phyloP scores from a whole-genome alignment of 2,888 invertebrate genomes.

The Bombylius major region DNA sequence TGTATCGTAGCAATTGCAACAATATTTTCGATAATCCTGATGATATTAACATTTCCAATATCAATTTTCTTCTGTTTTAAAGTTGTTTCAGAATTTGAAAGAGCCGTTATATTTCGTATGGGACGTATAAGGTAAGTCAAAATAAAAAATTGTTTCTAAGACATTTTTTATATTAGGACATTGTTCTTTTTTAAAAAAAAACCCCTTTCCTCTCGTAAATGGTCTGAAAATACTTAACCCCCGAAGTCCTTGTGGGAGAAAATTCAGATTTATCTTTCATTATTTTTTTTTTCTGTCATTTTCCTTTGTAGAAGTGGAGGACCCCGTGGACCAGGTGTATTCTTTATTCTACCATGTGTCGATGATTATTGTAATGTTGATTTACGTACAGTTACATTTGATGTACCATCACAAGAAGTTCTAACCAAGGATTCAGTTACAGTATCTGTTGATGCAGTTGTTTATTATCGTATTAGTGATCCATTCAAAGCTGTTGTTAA shows the following conservation, averaged over 20 bases:
- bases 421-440: constrained; percentile 91
- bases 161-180: no score
- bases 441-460: constrained; percentile 84
- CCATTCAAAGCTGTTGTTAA: constrained; percentile 61
- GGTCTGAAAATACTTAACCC: no score
- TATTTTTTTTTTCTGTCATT: no score
- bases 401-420: constrained; percentile 94
- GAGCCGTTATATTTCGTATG: constrained; percentile 79
- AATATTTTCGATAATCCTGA: constrained; percentile 53
- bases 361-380: constrained; percentile 89
- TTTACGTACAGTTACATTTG: constrained; percentile 84
- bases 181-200: no score
- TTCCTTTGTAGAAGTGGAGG: constrained; percentile 41
- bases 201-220: no score
- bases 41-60: constrained; percentile 68
- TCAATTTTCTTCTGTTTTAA: constrained; percentile 77
- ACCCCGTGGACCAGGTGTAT: constrained; percentile 76
- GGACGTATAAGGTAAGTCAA: constrained; percentile 49
- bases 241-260: no score
- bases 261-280: no score
- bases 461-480: constrained; percentile 70
- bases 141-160: no score
- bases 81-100: constrained; percentile 77
- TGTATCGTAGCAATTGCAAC: constrained; percentile 65
- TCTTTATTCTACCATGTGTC: constrained; percentile 89